phyloP scores from a whole-genome alignment of 1,140 invertebrate species.

The Mercenaria mercenaria region DNA sequence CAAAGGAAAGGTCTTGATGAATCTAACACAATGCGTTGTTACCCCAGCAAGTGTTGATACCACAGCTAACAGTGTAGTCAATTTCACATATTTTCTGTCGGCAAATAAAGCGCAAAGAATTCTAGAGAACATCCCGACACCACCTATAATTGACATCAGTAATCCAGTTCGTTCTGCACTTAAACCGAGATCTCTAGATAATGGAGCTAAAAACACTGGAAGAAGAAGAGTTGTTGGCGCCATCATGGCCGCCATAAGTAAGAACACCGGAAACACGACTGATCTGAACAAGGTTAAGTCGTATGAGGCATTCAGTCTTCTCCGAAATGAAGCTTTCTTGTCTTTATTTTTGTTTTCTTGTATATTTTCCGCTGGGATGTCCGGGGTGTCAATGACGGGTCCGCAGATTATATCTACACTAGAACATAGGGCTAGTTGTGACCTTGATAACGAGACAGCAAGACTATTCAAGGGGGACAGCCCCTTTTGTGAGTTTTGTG shows the following conservation, averaged over 20 bases:
- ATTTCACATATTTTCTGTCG: conserved; percentile 44
- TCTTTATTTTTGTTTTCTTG: not conserved
- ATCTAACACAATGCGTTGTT: conserved; percentile 27
- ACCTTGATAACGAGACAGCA: conserved; percentile 40
- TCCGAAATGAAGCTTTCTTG: not conserved
- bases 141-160: conserved; percentile 46
- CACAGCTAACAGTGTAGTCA: conserved; percentile 43
- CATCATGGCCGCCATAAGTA: conserved; percentile 41
- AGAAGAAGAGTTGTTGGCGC: conserved; percentile 3
- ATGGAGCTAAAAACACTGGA: conserved; percentile 21
- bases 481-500: not conserved
- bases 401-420: conserved; percentile 45
- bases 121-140: conserved; percentile 45
- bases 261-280: conserved; percentile 42
- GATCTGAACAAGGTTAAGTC: conserved; percentile 20
- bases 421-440: conserved; percentile 29
- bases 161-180: conserved; percentile 2
- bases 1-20: conserved; percentile 22
- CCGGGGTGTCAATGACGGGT: conserved; percentile 42
- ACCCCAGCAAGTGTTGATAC: not conserved
- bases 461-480: conserved; percentile 42
- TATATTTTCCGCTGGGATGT: not conserved
- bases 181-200: conserved; percentile 32
- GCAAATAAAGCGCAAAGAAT: conserved; percentile 34
- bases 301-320: conserved; percentile 28